Conservation (phyloP, 2,797 vertebrate genomes). For the Labroides dimidiatus region DNA sequence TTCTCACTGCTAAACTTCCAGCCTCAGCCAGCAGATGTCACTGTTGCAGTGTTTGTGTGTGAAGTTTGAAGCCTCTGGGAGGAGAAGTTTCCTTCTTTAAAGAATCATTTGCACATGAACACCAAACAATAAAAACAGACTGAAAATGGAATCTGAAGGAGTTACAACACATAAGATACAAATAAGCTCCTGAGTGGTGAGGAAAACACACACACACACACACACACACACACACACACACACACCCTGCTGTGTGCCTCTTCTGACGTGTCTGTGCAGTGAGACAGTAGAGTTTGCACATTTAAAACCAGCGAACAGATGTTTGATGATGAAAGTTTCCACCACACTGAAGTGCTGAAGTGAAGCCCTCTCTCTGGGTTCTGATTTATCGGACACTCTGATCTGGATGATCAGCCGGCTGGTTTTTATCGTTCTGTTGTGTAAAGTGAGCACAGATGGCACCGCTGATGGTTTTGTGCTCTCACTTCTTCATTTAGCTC, state of each 20-base stretch:
- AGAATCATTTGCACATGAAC: too few relatives aligned
- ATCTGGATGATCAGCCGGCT: slow-evolving; percentile 1
- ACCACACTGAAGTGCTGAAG: neutral
- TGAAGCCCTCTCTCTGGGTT: neutral
- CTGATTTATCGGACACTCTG: slow-evolving; percentile 21
- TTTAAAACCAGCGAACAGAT: slow-evolving; percentile 28
- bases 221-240: too few relatives aligned
- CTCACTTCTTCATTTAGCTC: slow-evolving; percentile 35
- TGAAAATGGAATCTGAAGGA: too few relatives aligned
- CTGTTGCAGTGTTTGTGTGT: slow-evolving; percentile 8
- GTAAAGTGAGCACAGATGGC: slow-evolving; percentile 59
- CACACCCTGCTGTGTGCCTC: slow-evolving; percentile 13
- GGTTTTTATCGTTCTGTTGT: slow-evolving; percentile 22
- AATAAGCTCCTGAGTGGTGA: too few relatives aligned
- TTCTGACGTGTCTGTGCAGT: neutral
- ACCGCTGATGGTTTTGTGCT: slow-evolving; percentile 18
- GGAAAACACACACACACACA: too few relatives aligned
- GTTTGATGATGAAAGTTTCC: slow-evolving; percentile 22
- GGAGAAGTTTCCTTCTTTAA: too few relatives aligned
- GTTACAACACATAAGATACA: neutral
- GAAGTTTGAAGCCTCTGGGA: neutral
- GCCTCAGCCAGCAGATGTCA: slow-evolving; percentile 54
- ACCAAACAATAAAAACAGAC: too few relatives aligned
- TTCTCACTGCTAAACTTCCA: too few relatives aligned
- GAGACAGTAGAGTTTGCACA: neutral